A percentile compares a stretch with the other conserved stretches of the same genome.
Evolutionary conservation across 2,888 invertebrate genomes (phyloP).

Genomic region (Charanyca ferruginea): DNA sequence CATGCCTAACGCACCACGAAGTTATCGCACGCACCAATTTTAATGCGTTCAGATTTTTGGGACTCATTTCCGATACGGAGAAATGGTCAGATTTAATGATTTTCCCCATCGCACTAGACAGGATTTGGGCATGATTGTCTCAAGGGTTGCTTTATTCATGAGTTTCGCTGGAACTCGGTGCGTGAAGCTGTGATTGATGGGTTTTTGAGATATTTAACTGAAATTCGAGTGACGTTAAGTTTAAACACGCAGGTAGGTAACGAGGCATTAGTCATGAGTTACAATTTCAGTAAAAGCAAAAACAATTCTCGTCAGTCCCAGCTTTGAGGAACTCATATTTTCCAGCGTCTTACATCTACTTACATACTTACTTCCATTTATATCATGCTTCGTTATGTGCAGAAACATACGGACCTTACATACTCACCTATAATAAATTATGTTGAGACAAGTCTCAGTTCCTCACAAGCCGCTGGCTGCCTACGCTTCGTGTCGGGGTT

Average conservation of each 20-base stretch:
- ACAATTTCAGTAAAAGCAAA: background rate
- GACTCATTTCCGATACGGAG: conserved; percentile 53
- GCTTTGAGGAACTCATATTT: background rate
- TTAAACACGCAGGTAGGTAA: conserved; percentile 6
- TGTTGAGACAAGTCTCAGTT: too few relatives aligned
- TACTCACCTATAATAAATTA: too few relatives aligned
- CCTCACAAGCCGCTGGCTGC: too few relatives aligned
- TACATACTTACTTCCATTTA: too few relatives aligned
- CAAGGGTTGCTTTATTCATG: conserved; percentile 48
- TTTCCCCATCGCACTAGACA: conserved; percentile 25
- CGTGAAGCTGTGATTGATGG: conserved; percentile 38
- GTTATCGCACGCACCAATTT: conserved; percentile 33
- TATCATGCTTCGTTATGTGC: too few relatives aligned
- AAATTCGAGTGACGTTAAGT: conserved; percentile 11
- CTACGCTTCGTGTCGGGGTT: too few relatives aligned
- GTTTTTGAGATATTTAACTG: conserved; percentile 2
- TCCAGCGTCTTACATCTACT: too few relatives aligned
- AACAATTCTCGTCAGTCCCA: background rate
- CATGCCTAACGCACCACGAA: conserved; percentile 48
- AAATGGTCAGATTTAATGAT: conserved; percentile 55
- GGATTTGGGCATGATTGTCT: conserved; percentile 18
- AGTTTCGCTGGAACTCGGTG: conserved; percentile 35
- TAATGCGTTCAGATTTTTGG: conserved; percentile 23
- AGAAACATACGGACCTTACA: too few relatives aligned
- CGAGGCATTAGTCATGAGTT: conserved; percentile 37